These are phyloP conservation scores for Machaerirhynchus nigripectus DNA, from an alignment of 2,113 vertebrate species.

Conservation along the genomic window DNA sequence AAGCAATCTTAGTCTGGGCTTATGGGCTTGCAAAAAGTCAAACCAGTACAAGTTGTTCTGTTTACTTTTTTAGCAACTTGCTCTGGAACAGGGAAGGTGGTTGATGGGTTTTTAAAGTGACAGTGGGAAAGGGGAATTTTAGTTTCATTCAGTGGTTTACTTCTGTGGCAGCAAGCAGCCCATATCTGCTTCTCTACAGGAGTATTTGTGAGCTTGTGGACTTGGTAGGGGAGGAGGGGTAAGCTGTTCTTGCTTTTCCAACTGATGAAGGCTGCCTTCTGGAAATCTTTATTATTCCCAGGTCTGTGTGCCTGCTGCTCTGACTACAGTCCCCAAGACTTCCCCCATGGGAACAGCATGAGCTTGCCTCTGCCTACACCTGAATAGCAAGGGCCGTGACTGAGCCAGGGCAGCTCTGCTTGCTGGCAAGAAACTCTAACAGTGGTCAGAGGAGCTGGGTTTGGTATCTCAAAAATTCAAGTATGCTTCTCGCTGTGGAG, in stretches of 20 bases:
- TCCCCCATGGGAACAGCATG: background rate
- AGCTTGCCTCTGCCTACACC: background rate
- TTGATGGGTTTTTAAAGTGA: background rate
- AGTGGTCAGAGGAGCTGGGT: background rate
- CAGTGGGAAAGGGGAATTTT: background rate
- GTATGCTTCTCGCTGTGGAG: background rate
- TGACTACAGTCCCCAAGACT: background rate
- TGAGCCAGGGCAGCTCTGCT: background rate
- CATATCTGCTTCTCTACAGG: background rate
- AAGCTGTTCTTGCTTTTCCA: background rate
- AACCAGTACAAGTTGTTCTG: background rate
- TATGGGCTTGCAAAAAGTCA: background rate
- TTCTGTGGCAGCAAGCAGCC: background rate
- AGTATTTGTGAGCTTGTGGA: background rate
- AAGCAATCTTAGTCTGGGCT: background rate
- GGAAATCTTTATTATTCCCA: background rate
- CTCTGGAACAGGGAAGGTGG: background rate
- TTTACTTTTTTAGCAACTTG: background rate
- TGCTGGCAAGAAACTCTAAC: background rate
- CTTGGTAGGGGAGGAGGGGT: background rate
- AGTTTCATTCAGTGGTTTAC: background rate
- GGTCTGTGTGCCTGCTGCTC: background rate
- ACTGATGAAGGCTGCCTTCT: background rate
- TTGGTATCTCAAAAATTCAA: background rate
- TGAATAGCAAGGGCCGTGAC: background rate